These are phyloP conservation scores for Apocheima hispidaria DNA, from an alignment of 2,888 invertebrate species.

Conservation along the genomic window DNA sequence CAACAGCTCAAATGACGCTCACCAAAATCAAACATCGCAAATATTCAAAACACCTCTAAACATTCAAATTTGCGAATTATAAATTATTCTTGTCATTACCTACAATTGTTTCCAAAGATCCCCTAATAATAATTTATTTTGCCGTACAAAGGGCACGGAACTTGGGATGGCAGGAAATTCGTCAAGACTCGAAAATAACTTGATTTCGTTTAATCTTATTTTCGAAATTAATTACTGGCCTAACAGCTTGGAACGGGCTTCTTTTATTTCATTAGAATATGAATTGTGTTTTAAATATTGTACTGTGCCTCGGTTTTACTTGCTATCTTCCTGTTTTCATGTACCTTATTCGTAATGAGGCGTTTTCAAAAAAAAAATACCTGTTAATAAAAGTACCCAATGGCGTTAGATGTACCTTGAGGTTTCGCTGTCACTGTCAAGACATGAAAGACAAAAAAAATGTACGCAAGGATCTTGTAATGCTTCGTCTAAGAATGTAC, in stretches of 20 bases:
- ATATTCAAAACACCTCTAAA: slow-evolving; percentile 22
- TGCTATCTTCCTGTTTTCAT: no score
- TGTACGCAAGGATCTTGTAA: no score
- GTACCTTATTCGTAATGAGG: no score
- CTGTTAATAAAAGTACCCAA: no score
- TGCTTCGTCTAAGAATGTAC: no score
- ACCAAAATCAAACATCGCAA: slow-evolving; percentile 12
- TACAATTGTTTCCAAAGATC: slow-evolving; percentile 57
- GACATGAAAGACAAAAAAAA: no score
- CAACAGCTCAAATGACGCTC: slow-evolving; percentile 6
- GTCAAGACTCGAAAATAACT: slow-evolving; percentile 52
- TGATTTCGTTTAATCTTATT: slow-evolving; percentile 45
- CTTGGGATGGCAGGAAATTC: slow-evolving; percentile 44
- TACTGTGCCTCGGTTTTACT: no score
- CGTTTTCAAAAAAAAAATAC: no score
- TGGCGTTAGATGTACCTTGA: no score
- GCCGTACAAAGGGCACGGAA: slow-evolving; percentile 52
- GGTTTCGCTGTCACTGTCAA: no score
- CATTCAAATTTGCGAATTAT: slow-evolving; percentile 38
- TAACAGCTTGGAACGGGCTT: slow-evolving; percentile 27
- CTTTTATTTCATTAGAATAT: slow-evolving; percentile 31
- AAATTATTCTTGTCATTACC: slow-evolving; percentile 41
- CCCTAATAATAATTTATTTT: slow-evolving; percentile 63
- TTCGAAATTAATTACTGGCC: slow-evolving; percentile 44
- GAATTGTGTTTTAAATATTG: slow-evolving; percentile 6